Conservation (phyloP, 2,888 invertebrate genomes). For the Mesorhabditis sp. region DNA sequence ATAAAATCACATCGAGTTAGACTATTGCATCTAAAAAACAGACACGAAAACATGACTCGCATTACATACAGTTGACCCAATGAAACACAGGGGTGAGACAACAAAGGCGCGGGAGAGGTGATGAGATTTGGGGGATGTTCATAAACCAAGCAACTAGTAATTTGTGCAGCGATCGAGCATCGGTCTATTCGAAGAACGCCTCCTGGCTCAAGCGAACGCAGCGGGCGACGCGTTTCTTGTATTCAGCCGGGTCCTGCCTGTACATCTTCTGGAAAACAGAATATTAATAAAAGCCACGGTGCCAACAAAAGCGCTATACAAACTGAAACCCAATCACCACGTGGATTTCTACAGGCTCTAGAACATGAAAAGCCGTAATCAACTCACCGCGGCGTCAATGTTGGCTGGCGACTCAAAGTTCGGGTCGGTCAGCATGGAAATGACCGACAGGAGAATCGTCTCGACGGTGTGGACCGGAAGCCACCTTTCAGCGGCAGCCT, state of each 20-base stretch:
- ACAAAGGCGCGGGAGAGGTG: too few relatives aligned
- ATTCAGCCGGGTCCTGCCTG: slow-evolving; percentile 92
- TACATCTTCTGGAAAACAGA: slow-evolving; percentile 80
- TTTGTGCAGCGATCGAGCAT: too few relatives aligned
- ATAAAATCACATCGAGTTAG: too few relatives aligned
- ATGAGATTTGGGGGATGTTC: too few relatives aligned
- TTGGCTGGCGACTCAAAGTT: slow-evolving; percentile 99
- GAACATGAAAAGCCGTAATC: background rate
- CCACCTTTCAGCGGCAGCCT: slow-evolving; percentile 75
- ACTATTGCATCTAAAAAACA: too few relatives aligned
- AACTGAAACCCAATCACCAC: background rate
- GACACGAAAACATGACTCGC: too few relatives aligned
- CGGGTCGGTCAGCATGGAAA: slow-evolving; percentile 97
- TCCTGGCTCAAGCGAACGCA: slow-evolving; percentile 99
- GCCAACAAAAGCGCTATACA: background rate
- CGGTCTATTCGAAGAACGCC: slow-evolving; percentile 42
- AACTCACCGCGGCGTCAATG: slow-evolving; percentile 92
- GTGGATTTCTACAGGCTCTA: background rate
- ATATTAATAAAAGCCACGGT: slow-evolving; percentile 1
- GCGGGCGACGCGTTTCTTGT: slow-evolving; percentile 93
- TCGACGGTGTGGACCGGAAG: slow-evolving; percentile 87
- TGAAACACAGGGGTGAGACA: too few relatives aligned
- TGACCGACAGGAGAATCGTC: slow-evolving; percentile 88
- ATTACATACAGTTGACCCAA: too few relatives aligned
- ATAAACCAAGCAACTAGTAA: too few relatives aligned